A percentile compares a stretch with the other conserved stretches of the same genome.
Evolutionary conservation across 2,888 invertebrate genomes (phyloP).

Genomic region (Mesorhabditis sp.): DNA sequence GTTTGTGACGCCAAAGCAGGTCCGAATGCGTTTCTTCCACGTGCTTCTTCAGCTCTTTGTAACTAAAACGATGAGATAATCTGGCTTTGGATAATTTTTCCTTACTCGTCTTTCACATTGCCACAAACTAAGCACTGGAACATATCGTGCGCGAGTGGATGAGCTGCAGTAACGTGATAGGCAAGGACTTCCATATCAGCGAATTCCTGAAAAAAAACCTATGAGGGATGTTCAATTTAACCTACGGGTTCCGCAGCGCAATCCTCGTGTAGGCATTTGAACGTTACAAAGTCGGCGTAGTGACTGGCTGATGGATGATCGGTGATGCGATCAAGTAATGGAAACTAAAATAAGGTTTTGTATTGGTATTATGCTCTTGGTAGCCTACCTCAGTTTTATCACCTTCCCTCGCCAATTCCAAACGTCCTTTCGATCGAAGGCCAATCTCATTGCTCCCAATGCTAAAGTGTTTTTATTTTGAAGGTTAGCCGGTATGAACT

Average conservation of each 20-base stretch:
- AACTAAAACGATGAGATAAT: not conserved
- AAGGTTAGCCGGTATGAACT: not conserved
- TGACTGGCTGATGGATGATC: not conserved
- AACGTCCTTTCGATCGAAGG: not conserved
- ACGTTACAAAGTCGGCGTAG: not conserved
- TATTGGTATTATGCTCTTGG: not conserved
- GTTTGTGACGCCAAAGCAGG: not conserved
- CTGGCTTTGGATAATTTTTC: not conserved
- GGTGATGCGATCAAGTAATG: not conserved
- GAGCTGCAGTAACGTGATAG: not conserved
- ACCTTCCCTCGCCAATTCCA: not conserved
- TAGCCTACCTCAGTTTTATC: not conserved
- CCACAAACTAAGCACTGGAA: not conserved
- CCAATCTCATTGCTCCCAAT: not conserved
- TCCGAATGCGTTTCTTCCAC: not conserved
- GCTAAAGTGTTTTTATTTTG: not conserved
- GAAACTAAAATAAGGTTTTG: not conserved
- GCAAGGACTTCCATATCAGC: not conserved
- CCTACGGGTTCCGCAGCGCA: not conserved
- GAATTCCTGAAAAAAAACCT: constrained; percentile 4
- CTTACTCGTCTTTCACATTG: not conserved
- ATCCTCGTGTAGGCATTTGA: not conserved
- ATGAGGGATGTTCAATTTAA: not conserved
- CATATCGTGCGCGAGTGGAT: not conserved
- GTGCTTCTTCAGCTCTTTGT: not conserved